These are phyloP conservation scores for Apamea anceps DNA, from an alignment of 2,888 invertebrate species.

Conservation along the genomic window DNA sequence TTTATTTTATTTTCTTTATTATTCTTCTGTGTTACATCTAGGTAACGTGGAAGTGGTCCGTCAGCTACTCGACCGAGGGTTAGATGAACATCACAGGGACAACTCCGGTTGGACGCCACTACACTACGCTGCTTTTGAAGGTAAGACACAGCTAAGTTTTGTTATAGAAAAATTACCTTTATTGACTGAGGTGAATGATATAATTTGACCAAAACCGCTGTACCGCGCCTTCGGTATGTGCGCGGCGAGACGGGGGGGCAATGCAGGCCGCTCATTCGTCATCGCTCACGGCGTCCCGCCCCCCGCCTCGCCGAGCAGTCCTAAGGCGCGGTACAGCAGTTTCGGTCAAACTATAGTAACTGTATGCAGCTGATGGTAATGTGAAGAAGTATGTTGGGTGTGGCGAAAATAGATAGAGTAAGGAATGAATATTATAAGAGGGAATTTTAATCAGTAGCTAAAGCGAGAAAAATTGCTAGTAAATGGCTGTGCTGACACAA, in stretches of 20 bases:
- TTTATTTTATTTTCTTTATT: not conserved
- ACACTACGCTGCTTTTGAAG: slow-evolving; percentile 98
- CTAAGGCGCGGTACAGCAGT: too few relatives aligned
- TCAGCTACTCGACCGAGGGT: slow-evolving; percentile 95
- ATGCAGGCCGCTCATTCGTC: too few relatives aligned
- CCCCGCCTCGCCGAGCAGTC: too few relatives aligned
- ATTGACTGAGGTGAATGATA: not conserved
- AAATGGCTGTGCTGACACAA: not conserved
- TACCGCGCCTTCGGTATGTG: too few relatives aligned
- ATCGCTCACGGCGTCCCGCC: too few relatives aligned
- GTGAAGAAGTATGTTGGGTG: not conserved
- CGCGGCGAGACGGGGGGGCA: too few relatives aligned
- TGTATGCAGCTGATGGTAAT: not conserved
- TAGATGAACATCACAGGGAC: slow-evolving; percentile 96
- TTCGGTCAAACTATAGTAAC: too few relatives aligned
- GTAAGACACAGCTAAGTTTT: slow-evolving; percentile 70
- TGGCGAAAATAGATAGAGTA: not conserved
- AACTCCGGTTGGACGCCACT: slow-evolving; percentile 99
- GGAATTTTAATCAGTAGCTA: not conserved
- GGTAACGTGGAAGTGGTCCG: slow-evolving; percentile 96
- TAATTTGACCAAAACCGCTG: too few relatives aligned
- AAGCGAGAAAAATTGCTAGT: not conserved
- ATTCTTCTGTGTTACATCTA: slow-evolving; percentile 56
- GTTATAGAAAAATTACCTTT: not conserved
- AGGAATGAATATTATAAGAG: not conserved